These are phyloP conservation scores for Aphelenchoides besseyi DNA, from an alignment of 1,140 invertebrate genomes.

Conservation along the genomic window DNA sequence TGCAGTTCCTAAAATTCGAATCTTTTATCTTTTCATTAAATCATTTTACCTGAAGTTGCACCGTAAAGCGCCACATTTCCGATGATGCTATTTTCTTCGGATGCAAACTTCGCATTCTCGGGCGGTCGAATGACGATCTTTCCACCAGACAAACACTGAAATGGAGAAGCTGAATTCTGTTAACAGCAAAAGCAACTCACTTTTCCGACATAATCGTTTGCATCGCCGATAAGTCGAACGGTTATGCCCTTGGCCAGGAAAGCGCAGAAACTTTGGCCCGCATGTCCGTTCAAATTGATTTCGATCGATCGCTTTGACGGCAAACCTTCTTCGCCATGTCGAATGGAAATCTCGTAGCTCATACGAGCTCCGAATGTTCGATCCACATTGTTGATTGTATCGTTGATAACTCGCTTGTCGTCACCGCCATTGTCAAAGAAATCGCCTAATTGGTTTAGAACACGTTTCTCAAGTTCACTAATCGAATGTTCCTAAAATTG, in stretches of 20 bases:
- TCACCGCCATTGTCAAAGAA: slow-evolving; percentile 51
- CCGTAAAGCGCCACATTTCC: slow-evolving; percentile 98
- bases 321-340: slow-evolving; percentile 81
- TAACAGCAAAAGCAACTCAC: slow-evolving; percentile 58
- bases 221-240: slow-evolving; percentile 88
- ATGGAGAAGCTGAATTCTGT: slow-evolving; percentile 25
- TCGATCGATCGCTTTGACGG: slow-evolving; percentile 78
- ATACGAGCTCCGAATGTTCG: slow-evolving; percentile 87
- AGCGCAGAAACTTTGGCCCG: slow-evolving; percentile 98
- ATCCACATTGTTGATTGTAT: slow-evolving; percentile 83
- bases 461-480: slow-evolving; percentile 41
- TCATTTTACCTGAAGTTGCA: slow-evolving; percentile 73
- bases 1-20: slow-evolving; percentile 69
- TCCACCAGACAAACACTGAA: slow-evolving; percentile 85
- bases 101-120: slow-evolving; percentile 76
- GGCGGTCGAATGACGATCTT: slow-evolving; percentile 90
- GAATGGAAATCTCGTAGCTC: slow-evolving; percentile 78
- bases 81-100: slow-evolving; percentile 90
- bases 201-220: slow-evolving; percentile 96
- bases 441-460: slow-evolving; percentile 37
- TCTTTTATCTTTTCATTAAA: too few species aligned
- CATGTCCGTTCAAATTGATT: slow-evolving; percentile 84
- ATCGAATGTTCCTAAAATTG: slow-evolving; percentile 47
- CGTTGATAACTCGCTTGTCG: slow-evolving; percentile 70
- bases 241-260: slow-evolving; percentile 86